These are phyloP conservation scores for Anguilla marmorata DNA, from an alignment of 2,797 vertebrate species.

Conservation along the genomic window DNA sequence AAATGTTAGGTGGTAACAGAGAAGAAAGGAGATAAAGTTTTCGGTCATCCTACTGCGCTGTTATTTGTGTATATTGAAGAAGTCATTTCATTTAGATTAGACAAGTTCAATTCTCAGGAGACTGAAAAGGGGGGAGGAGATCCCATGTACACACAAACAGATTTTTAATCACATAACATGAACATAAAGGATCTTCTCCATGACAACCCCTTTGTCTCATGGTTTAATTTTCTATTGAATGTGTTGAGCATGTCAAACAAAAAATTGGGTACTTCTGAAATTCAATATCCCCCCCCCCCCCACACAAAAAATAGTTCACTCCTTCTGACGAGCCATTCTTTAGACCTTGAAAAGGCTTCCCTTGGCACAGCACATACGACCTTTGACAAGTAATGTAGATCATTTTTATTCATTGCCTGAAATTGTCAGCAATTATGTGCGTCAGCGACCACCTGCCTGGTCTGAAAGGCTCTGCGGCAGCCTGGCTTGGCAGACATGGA, in stretches of 20 bases:
- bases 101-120: background rate
- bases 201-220: constrained; percentile 41
- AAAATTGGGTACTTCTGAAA: constrained; percentile 66
- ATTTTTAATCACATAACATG: background rate
- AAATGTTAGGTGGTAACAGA: background rate
- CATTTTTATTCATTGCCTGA: constrained; percentile 99
- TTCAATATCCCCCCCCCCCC: constrained; percentile 65
- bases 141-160: constrained; percentile 13
- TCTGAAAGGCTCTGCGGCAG: constrained; percentile 98
- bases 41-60: background rate
- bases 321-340: constrained; percentile 98
- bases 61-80: background rate
- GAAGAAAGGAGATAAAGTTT: background rate
- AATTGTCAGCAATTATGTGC: constrained; percentile 99
- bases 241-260: constrained; percentile 65
- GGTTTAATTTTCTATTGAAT: background rate
- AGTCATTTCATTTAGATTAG: background rate
- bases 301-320: constrained; percentile 79
- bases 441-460: constrained; percentile 99
- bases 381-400: constrained; percentile 99
- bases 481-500: constrained; percentile 75
- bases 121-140: background rate
- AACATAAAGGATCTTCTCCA: constrained; percentile 51
- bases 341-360: constrained; percentile 96
- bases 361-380: constrained; percentile 98